Conservation (phyloP, 2,888 invertebrate species). For the Hedychridium roseum region DNA sequence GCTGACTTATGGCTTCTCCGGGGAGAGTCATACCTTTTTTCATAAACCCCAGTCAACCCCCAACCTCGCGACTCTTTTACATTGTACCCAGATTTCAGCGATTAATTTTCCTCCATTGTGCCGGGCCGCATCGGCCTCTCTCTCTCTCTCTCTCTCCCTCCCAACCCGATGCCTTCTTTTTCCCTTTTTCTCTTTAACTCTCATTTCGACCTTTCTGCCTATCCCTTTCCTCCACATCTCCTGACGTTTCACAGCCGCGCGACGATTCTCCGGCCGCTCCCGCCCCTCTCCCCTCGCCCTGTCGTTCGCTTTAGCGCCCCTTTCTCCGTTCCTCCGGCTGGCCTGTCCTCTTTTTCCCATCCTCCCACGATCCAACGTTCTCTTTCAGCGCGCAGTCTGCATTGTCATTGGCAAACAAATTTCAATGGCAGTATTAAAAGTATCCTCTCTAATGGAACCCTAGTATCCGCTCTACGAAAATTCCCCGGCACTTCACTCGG, state of each 20-base stretch:
- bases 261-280: background rate
- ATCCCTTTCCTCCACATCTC: background rate
- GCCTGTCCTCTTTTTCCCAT: slow-evolving; percentile 1
- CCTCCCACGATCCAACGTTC: background rate
- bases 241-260: background rate
- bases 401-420: slow-evolving; percentile 63
- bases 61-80: slow-evolving; percentile 57
- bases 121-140: slow-evolving; percentile 32
- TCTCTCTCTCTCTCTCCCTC: slow-evolving; percentile 6
- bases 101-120: slow-evolving; percentile 62
- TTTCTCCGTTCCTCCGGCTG: background rate
- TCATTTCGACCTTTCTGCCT: slow-evolving; percentile 10
- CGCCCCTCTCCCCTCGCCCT: background rate
- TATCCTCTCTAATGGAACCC: slow-evolving; percentile 60
- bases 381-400: slow-evolving; percentile 54
- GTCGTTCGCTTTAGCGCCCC: too few species aligned
- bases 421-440: slow-evolving; percentile 61
- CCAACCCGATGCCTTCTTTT: slow-evolving; percentile 14
- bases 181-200: slow-evolving; percentile 16
- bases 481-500: slow-evolving; percentile 24
- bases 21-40: slow-evolving; percentile 58
- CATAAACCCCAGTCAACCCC: slow-evolving; percentile 51
- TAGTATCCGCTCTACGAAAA: slow-evolving; percentile 43
- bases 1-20: slow-evolving; percentile 62
- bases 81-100: slow-evolving; percentile 62